Percentiles rank a stretch among this genome's conserved stretches.
phyloP scores from a whole-genome alignment of 2,888 invertebrate genomes.

The Mechanitis mazaeus region DNA sequence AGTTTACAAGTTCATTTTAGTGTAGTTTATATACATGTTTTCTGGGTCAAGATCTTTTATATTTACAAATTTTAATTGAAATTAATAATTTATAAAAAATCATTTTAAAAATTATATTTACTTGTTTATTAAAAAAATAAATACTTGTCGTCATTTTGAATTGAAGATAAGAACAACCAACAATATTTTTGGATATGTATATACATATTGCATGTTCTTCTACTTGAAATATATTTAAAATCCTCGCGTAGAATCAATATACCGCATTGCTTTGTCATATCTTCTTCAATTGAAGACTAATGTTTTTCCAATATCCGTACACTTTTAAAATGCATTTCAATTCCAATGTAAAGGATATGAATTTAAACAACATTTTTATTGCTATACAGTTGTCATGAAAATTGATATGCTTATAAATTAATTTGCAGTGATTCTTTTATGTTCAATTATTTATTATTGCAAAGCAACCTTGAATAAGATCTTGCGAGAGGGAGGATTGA shows the following conservation, averaged over 20 bases:
- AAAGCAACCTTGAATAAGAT: background rate
- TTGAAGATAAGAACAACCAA: no score
- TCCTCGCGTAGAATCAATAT: conserved; percentile 20
- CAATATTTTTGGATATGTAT: no score
- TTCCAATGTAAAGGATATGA: conserved; percentile 38
- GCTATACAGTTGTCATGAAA: conserved; percentile 19
- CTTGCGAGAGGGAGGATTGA: no score
- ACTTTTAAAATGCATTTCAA: conserved; percentile 54
- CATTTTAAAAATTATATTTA: no score
- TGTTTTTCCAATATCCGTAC: conserved; percentile 63
- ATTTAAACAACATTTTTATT: conserved; percentile 39
- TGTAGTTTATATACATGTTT: no score
- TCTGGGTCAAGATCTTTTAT: no score
- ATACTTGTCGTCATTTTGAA: no score
- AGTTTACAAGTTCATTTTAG: no score
- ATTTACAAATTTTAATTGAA: no score
- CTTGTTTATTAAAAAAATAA: no score
- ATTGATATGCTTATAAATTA: conserved; percentile 18
- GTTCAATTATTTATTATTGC: conserved; percentile 3
- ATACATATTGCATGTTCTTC: background rate
- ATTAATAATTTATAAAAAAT: no score
- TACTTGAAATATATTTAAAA: background rate
- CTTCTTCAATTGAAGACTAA: conserved; percentile 56
- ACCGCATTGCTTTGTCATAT: conserved; percentile 38
- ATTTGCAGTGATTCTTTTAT: conserved; percentile 10